These are phyloP conservation scores for Sphaerophoria rueppellii DNA, from an alignment of 2,888 invertebrate species.

Conservation along the genomic window DNA sequence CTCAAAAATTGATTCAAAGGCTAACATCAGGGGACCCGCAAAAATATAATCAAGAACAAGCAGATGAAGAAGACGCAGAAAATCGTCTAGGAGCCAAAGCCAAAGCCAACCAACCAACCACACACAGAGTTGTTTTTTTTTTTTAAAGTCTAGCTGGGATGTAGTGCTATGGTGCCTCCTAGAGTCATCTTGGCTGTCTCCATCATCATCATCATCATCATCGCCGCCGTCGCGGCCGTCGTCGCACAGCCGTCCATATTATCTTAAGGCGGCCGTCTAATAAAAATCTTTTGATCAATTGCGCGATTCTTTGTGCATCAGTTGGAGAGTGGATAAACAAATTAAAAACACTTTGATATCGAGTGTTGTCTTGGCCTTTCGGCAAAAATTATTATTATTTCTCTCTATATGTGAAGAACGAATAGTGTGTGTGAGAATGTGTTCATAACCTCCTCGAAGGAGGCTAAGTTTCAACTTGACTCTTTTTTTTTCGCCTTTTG, in stretches of 20 bases:
- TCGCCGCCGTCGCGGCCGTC: conserved; percentile 27
- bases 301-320: conserved; percentile 70
- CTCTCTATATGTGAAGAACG: conserved; percentile 21
- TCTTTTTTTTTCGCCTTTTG: neutral
- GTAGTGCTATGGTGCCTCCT: conserved; percentile 25
- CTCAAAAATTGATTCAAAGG: conserved; percentile 69
- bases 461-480: conserved; percentile 10
- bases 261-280: conserved; percentile 49
- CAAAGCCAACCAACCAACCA: conserved; percentile 7
- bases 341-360: conserved; percentile 73
- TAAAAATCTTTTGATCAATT: conserved; percentile 72
- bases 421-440: neutral
- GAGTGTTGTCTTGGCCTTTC: conserved; percentile 68
- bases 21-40: conserved; percentile 46
- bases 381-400: conserved; percentile 43
- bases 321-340: conserved; percentile 65
- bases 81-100: conserved; percentile 9
- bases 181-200: conserved; percentile 42
- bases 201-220: conserved; percentile 15
- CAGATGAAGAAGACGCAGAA: neutral
- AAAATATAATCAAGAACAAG: neutral
- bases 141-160: neutral
- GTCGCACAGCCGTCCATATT: conserved; percentile 6
- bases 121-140: conserved; percentile 16
- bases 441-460: neutral